A percentile compares a stretch with the other conserved stretches of the same genome.
Conservation (phyloP, 2,797 vertebrate genomes). For the Danio albolineatus region DNA sequence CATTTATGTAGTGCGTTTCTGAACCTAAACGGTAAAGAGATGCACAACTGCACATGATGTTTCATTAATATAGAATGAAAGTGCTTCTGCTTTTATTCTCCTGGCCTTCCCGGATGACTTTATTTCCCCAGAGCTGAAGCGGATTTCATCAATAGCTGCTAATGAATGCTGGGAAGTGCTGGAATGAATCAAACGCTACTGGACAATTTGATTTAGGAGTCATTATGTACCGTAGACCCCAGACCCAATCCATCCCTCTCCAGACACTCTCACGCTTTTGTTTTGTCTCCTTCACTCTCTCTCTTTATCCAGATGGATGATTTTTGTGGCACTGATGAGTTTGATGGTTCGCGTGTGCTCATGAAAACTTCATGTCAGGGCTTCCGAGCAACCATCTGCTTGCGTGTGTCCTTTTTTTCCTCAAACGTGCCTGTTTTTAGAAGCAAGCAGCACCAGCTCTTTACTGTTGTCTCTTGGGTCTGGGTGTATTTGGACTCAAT, state of each 20-base stretch:
- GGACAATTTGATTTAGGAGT: slow-evolving; percentile 21
- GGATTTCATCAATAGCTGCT: slow-evolving; percentile 17
- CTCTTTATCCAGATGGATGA: neutral
- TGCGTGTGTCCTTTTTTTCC: slow-evolving; percentile 7
- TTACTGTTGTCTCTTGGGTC: slow-evolving; percentile 16
- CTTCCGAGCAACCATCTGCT: slow-evolving; percentile 25
- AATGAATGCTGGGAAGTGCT: slow-evolving; percentile 21
- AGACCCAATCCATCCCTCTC: slow-evolving; percentile 4
- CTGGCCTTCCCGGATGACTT: slow-evolving; percentile 13
- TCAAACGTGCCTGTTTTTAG: slow-evolving; percentile 3
- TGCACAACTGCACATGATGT: slow-evolving; percentile 4
- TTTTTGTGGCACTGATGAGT: slow-evolving; percentile 12
- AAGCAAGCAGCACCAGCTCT: neutral
- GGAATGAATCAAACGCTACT: slow-evolving; percentile 24
- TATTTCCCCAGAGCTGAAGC: slow-evolving; percentile 15
- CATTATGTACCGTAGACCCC: neutral
- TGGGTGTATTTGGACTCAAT: slow-evolving; percentile 23
- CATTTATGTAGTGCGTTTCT: neutral
- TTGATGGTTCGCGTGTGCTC: slow-evolving; percentile 23
- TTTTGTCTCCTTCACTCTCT: neutral
- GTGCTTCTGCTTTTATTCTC: slow-evolving; percentile 9
- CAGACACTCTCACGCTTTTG: neutral
- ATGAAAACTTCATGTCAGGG: slow-evolving; percentile 35
- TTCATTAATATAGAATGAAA: slow-evolving; percentile 25
- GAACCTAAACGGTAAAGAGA: neutral